phyloP scores from a whole-genome alignment of 64 coral and sea anemone species.

The Anthopleura sola region DNA sequence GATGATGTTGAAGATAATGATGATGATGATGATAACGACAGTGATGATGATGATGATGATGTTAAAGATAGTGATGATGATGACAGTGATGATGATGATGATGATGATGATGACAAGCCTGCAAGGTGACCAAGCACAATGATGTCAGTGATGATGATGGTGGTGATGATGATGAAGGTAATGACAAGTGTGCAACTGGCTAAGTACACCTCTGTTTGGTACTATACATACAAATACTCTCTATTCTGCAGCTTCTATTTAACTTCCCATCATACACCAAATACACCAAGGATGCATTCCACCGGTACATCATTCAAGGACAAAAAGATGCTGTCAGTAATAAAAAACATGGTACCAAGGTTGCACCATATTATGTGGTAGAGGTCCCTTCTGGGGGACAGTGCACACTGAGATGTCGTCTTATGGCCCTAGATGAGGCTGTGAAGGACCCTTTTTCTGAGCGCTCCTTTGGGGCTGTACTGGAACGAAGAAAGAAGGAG shows the following conservation, averaged over 20 bases:
- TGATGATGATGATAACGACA: too few relatives aligned
- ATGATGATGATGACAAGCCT: too few relatives aligned
- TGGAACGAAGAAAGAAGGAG: conserved; percentile 72
- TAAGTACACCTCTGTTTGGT: too few relatives aligned
- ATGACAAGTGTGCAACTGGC: too few relatives aligned
- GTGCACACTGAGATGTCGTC: conserved; percentile 61
- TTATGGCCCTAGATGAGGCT: conserved; percentile 51
- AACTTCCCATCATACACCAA: conserved; percentile 58
- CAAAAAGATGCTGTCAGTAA: conserved; percentile 80
- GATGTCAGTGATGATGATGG: too few relatives aligned
- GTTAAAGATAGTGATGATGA: too few relatives aligned
- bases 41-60: too few relatives aligned
- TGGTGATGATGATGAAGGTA: too few relatives aligned
- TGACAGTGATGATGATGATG: too few relatives aligned
- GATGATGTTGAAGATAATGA: too few relatives aligned
- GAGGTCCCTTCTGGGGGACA: conserved; percentile 59
- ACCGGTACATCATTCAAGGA: conserved; percentile 79
- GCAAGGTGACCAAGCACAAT: too few relatives aligned
- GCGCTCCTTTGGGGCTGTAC: conserved; percentile 69
- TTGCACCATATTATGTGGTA: conserved; percentile 73
- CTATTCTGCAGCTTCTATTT: conserved; percentile 48
- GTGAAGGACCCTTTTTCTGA: conserved; percentile 61
- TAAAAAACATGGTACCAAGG: conserved; percentile 81
- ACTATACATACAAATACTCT: too few relatives aligned
- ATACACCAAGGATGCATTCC: conserved; percentile 98